Conservation (phyloP, 2,113 vertebrate species). For the Planiliza haematocheilus region DNA sequence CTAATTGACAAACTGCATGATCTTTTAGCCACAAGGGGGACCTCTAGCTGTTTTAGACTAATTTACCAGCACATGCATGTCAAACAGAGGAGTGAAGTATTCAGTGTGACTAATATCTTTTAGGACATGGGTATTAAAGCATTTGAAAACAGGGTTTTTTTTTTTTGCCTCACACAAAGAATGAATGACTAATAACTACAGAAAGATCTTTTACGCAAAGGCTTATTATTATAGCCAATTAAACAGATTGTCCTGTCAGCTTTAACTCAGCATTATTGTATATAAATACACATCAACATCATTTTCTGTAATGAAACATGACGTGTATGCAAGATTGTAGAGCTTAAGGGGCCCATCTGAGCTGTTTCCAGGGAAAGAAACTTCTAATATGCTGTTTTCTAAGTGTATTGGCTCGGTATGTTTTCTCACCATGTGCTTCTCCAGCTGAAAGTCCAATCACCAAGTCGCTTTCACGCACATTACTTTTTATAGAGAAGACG, state of each 20-base stretch:
- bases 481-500: not conserved
- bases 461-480: not conserved
- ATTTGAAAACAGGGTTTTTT: not conserved
- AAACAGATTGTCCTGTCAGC: slow-evolving; percentile 4
- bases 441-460: not conserved
- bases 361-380: not conserved
- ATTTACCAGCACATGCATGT: not conserved
- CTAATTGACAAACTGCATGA: slow-evolving; percentile 6
- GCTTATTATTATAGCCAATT: not conserved
- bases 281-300: too few relatives aligned
- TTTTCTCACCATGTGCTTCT: not conserved
- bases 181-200: slow-evolving; percentile 14
- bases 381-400: not conserved
- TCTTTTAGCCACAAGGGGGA: slow-evolving; percentile 65
- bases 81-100: not conserved
- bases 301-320: not conserved
- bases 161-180: not conserved
- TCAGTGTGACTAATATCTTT: slow-evolving; percentile 25
- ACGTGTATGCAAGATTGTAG: not conserved
- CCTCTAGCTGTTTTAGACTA: slow-evolving; percentile 10
- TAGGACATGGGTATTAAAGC: slow-evolving; percentile 15
- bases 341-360: not conserved
- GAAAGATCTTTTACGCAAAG: not conserved
- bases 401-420: too few relatives aligned
- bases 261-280: not conserved